phyloP scores from a whole-genome alignment of 2,797 vertebrate genomes.

The Steatocranus sp. region DNA sequence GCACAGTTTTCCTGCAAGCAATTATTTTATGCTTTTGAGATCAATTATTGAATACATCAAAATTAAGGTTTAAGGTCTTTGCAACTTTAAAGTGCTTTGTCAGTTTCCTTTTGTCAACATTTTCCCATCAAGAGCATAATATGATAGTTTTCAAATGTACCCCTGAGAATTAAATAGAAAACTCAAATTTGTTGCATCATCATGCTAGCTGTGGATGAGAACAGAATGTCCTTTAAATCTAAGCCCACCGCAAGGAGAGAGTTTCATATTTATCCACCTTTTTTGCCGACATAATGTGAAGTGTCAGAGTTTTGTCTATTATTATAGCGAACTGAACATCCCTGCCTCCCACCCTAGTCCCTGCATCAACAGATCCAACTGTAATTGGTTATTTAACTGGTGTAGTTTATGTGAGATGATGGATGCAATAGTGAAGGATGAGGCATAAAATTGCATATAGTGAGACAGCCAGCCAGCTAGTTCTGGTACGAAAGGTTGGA shows the following conservation, averaged over 20 bases:
- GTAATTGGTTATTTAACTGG: conserved; percentile 47
- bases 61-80: background rate
- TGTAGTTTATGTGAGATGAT: conserved; percentile 29
- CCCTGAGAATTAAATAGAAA: background rate
- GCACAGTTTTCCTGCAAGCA: conserved; percentile 10
- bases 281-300: conserved; percentile 8
- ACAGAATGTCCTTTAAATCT: background rate
- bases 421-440: conserved; percentile 51
- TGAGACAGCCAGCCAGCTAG: conserved; percentile 17
- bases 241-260: background rate
- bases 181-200: background rate
- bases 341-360: background rate
- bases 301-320: conserved; percentile 20
- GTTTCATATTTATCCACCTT: background rate
- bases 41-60: background rate
- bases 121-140: background rate
- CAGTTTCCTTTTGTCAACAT: background rate
- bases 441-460: conserved; percentile 35
- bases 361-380: conserved; percentile 18
- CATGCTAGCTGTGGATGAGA: background rate
- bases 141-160: background rate
- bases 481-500: conserved; percentile 57
- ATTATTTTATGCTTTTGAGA: background rate
- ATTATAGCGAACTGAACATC: background rate
- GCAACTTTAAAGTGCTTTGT: background rate